Evolutionary conservation across 2,113 vertebrate species (phyloP), one percentile per base, ranked within the genome.

Genomic region (Excalfactoria chinensis): DNA sequence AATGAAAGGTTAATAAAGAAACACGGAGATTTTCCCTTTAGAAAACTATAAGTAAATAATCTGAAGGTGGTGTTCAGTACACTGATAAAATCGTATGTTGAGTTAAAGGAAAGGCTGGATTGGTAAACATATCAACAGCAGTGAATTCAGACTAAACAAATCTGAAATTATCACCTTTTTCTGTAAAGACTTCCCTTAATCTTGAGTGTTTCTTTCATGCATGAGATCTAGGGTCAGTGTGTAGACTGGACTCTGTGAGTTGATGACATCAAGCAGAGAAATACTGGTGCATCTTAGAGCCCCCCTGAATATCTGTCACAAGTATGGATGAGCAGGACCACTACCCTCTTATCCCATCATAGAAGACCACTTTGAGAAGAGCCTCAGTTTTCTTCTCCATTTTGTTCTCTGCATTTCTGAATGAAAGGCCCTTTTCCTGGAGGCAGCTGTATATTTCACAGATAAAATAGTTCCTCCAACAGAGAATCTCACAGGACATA

Each of bases 281-380:
- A 55, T 8, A 7, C 7, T 83, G 53, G 32, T 58, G 53, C 43
- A 59, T 23, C 44, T 72, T 30, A 37, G 41, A 25, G 2, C 13
- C 37, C 22, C 37, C 35, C 41, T 84, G 40, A 22, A 35, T 40
- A 16, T 71, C 71, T 75, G 43, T 51, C 58, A 13, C n/a, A 21
- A 2, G 20, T n/a, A 2, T 1, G 5, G 34, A 48, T 23, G 46
- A 48, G 17, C 3, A 14, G 8, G 40, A 7, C 5, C 3, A 6
- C 40, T 6, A 4, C 11, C 49, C 35, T 76, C 10, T 40, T 11
- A 32, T 5, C n/a, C 23, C 17, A 25, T 32, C 34, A 19, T 12
- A 69, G 73, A 44, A n/a, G 14, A 1, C 72, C 70, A 23, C 18
- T 63, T 62, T 41, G 23, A 25, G 49, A 67, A 49, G 32, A 41